phyloP scores from a whole-genome alignment of 2,113 vertebrate genomes.

The Struthio camelus region DNA sequence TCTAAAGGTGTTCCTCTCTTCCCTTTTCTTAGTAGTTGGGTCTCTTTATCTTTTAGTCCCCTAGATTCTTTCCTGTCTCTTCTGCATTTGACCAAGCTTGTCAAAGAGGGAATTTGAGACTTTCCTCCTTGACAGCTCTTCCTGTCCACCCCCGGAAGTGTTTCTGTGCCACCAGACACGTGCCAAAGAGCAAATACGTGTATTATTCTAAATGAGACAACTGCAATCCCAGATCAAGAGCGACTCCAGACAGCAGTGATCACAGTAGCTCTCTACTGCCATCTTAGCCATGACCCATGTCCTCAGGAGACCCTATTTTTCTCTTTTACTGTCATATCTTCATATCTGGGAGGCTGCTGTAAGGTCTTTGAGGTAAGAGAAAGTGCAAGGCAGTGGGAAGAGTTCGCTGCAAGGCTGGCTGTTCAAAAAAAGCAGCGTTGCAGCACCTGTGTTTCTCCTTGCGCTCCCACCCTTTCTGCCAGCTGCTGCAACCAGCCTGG shows the following conservation, averaged over 20 bases:
- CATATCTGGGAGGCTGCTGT: background rate
- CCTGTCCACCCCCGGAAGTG: background rate
- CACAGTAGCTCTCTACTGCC: background rate
- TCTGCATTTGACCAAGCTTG: background rate
- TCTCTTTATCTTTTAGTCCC: background rate
- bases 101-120: background rate
- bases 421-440: accelerated
- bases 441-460: background rate
- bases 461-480: background rate
- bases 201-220: background rate
- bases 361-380: background rate
- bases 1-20: background rate
- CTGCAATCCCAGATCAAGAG: background rate
- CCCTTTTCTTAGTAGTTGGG: background rate
- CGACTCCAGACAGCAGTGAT: background rate
- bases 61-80: background rate
- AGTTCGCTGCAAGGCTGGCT: background rate
- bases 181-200: background rate
- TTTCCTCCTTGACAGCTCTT: background rate
- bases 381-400: background rate
- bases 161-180: accelerated
- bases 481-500: background rate
- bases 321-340: background rate
- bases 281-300: background rate
- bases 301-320: background rate